These are phyloP conservation scores for Poeciliopsis retropinna DNA, from an alignment of 2,113 vertebrate genomes.

Conservation along the genomic window DNA sequence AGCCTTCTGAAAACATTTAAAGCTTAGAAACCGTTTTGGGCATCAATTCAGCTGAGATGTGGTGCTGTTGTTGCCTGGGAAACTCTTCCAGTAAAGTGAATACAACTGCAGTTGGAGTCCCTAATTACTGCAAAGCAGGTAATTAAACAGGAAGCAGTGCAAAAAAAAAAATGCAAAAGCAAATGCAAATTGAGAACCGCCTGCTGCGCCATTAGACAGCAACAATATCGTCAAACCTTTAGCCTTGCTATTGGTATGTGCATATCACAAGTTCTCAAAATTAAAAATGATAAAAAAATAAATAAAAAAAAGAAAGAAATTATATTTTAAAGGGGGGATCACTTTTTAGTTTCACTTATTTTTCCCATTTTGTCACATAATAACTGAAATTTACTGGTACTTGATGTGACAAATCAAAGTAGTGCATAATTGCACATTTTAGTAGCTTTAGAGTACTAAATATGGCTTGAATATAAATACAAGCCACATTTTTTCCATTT, in stretches of 20 bases:
- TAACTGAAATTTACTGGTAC: too few species aligned
- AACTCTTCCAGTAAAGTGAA: slow-evolving; percentile 6
- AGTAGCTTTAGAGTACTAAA: background rate
- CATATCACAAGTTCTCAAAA: background rate
- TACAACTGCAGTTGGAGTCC: background rate
- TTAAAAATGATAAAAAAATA: background rate
- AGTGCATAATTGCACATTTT: too few species aligned
- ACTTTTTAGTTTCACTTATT: too few species aligned
- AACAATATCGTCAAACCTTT: background rate
- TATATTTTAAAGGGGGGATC: too few species aligned
- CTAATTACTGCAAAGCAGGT: slow-evolving; percentile 4
- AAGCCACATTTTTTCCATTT: background rate
- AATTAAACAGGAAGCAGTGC: slow-evolving; percentile 4
- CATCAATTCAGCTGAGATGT: background rate
- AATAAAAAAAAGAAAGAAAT: too few species aligned
- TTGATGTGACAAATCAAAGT: too few species aligned
- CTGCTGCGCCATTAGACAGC: slow-evolving; percentile 5
- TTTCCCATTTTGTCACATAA: too few species aligned
- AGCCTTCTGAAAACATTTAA: background rate
- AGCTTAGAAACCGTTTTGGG: background rate
- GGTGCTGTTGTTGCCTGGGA: slow-evolving; percentile 4
- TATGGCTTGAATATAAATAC: background rate
- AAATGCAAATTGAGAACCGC: background rate
- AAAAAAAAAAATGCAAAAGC: slow-evolving; percentile 1
- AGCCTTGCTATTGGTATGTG: background rate